phyloP scores from a whole-genome alignment of 2,888 invertebrate species.

The Hymenopus coronatus region DNA sequence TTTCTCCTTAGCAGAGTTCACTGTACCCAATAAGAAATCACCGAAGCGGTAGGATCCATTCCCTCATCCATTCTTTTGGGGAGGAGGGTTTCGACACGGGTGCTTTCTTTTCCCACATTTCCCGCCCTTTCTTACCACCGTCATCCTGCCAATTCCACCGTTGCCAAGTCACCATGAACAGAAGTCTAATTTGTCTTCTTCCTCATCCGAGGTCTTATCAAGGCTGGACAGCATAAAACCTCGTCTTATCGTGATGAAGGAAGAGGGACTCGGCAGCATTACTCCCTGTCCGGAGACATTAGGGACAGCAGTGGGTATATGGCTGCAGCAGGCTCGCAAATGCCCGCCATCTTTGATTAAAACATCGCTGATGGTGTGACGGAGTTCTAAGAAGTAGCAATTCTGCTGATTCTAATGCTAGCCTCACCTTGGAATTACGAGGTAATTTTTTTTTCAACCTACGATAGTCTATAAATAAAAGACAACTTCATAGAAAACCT shows the following conservation, averaged over 20 bases:
- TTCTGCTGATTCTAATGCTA: too few relatives aligned
- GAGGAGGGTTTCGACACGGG: background rate
- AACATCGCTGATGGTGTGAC: background rate
- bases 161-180: conserved; percentile 11
- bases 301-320: background rate
- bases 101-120: background rate
- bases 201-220: background rate
- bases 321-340: background rate
- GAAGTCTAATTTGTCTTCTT: conserved; percentile 4
- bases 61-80: background rate
- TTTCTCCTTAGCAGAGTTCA: background rate
- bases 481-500: too few relatives aligned
- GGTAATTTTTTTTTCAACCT: too few relatives aligned
- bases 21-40: background rate
- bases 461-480: too few relatives aligned
- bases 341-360: background rate
- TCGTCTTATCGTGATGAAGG: background rate
- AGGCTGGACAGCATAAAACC: background rate
- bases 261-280: background rate
- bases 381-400: too few relatives aligned
- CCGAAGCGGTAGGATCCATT: background rate
- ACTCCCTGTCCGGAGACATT: background rate
- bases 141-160: background rate
- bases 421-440: too few relatives aligned
- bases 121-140: background rate